Conservation (phyloP, 2,797 vertebrate genomes). For the Danio albolineatus region DNA sequence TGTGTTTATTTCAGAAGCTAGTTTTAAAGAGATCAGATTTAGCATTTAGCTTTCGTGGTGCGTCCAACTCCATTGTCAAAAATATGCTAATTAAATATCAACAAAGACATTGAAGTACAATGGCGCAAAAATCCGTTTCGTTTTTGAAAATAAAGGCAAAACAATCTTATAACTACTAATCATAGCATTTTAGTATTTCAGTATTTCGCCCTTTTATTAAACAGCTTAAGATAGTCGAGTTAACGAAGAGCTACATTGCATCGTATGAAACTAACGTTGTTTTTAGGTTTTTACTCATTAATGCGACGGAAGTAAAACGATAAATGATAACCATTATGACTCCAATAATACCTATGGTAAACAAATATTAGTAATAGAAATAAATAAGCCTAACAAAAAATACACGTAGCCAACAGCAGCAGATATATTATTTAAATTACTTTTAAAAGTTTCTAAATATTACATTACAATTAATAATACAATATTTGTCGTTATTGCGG, state of each 20-base stretch:
- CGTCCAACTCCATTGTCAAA: slow-evolving; percentile 83
- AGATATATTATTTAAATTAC: not conserved
- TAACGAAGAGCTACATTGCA: slow-evolving; percentile 6
- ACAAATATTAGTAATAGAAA: slow-evolving; percentile 2
- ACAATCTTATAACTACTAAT: not conserved
- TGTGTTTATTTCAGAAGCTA: slow-evolving; percentile 13
- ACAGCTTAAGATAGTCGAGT: not conserved
- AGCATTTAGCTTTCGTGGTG: slow-evolving; percentile 42
- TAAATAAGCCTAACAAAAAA: too few species aligned
- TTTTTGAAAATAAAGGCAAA: slow-evolving; percentile 18
- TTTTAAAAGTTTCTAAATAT: slow-evolving; percentile 31
- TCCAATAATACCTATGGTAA: not conserved
- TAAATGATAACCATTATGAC: not conserved
- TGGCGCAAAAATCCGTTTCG: slow-evolving; percentile 77
- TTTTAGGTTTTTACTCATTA: not conserved
- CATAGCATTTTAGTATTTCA: not conserved
- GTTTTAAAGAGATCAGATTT: slow-evolving; percentile 48
- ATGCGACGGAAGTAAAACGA: not conserved
- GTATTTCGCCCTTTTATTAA: not conserved
- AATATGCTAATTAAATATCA: slow-evolving; percentile 94
- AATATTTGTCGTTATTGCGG: not conserved
- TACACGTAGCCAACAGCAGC: not conserved
- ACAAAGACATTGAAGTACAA: slow-evolving; percentile 90
- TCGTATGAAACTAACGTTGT: not conserved
- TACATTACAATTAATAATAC: slow-evolving; percentile 18